Evolutionary conservation across 2,113 vertebrate species (phyloP).

Genomic region (Brevimyrus niger): DNA sequence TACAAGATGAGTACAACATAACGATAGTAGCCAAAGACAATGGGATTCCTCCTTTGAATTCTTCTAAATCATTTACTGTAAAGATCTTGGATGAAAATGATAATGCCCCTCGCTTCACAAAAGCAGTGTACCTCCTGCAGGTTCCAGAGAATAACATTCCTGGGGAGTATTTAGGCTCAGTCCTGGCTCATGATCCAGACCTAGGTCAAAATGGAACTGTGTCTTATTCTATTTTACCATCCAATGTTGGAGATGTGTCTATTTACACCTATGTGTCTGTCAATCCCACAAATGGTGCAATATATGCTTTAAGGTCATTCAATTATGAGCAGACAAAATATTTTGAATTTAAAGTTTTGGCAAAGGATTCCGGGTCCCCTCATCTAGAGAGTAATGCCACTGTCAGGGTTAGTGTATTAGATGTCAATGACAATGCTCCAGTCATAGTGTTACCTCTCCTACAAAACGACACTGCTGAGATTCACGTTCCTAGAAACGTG

Average conservation of each 20-base stretch:
- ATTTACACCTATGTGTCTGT: conserved; percentile 96
- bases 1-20: conserved; percentile 91
- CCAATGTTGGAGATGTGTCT: conserved; percentile 90
- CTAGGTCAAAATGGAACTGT: conserved; percentile 93
- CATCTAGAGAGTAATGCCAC: conserved; percentile 92
- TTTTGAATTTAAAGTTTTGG: conserved; percentile 93
- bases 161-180: conserved; percentile 89
- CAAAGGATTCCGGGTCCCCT: conserved; percentile 88
- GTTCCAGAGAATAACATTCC: conserved; percentile 98
- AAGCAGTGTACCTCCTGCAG: conserved; percentile 86
- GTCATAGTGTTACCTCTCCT: conserved; percentile 86
- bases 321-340: conserved; percentile 97
- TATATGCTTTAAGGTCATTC: conserved; percentile 92
- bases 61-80: conserved; percentile 90
- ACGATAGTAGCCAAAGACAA: conserved; percentile 93
- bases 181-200: conserved; percentile 90
- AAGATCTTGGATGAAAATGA: conserved; percentile 95
- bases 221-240: conserved; percentile 89
- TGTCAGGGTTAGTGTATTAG: conserved; percentile 81
- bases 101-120: conserved; percentile 90
- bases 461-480: conserved; percentile 91
- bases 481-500: conserved; percentile 90
- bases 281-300: conserved; percentile 94
- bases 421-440: conserved; percentile 94
- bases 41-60: conserved; percentile 85